Base-by-base conservation (phyloP, 1,140 invertebrate genomes). In the Zaprionus africanus region DNA sequence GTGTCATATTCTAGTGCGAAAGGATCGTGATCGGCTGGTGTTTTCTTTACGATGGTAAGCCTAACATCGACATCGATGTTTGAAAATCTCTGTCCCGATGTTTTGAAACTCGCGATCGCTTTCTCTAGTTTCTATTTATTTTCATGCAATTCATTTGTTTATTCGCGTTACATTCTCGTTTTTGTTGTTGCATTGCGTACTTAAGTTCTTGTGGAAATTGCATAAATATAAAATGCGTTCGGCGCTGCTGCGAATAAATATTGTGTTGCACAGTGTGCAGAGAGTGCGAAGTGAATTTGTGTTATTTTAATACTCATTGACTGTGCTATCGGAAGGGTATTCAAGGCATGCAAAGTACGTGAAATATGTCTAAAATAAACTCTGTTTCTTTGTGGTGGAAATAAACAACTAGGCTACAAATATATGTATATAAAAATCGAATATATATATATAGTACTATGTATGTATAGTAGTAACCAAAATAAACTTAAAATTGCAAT, bases 151-250 rank as follows among this genome's bases (percentile, higher is more conserved):
- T 24, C 56, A 62, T 53, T 53, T 66, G 36, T 26, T 63, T 65
- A 51, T 13, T 4, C 19, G 46, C 19, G 31, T 24, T 51, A 51
- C 46, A 22, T 51, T 51, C 19, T 51, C 19, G 11, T 24, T 51
- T 24, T 51, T 19, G 4, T 49, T 31, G 9, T 19, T 5, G 41
- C 41, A n/a, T 17, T 43, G n/a, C 12, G 46, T 51, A 60, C 43
- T 70, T 64, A 58, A 28, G 54, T 65, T 22, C 53, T 51, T 12
- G 59, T 58, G 36, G 9, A 59, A 36, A 57, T 26, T 41, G 65
- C 31, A 76, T 64, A 53, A 43, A 64, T 64, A 56, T 61, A 34
- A 65, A 66, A 66, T 76, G 46, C 61, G 49, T 13, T 46, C 41
- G 41, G 7, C 41, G n/a, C 41, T 17, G 41, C 41, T 7, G 46